phyloP scores from a whole-genome alignment of 1,140 invertebrate genomes.

The Oryctes rhinoceros region DNA sequence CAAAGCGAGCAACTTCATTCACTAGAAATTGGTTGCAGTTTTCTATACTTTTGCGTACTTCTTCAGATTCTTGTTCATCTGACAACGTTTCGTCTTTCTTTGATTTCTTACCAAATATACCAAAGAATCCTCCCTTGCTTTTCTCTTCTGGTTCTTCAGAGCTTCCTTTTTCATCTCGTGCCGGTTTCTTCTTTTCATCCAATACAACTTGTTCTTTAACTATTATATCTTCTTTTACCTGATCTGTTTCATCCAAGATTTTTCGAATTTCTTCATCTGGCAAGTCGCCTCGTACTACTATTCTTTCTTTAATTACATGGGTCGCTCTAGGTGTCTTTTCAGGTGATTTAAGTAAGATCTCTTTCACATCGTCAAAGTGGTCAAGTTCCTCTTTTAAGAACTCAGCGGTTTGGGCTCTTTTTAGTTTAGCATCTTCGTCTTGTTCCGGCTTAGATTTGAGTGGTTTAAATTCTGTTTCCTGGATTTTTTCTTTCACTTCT shows the following conservation, averaged over 20 bases:
- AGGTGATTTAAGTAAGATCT: background rate
- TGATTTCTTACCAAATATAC: slow-evolving; percentile 45
- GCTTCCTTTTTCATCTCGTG: slow-evolving; percentile 34
- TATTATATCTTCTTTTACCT: slow-evolving; percentile 26
- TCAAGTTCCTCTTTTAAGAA: slow-evolving; percentile 50
- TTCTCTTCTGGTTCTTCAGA: slow-evolving; percentile 35
- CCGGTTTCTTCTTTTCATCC: too few relatives aligned
- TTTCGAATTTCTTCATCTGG: slow-evolving; percentile 6
- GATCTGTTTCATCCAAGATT: background rate
- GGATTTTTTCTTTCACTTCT: background rate
- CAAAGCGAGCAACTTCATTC: background rate
- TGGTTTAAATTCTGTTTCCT: background rate
- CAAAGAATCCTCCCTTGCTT: slow-evolving; percentile 39
- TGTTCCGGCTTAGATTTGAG: background rate
- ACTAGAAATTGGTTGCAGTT: background rate
- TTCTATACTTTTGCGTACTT: slow-evolving; percentile 44
- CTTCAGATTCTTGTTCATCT: slow-evolving; percentile 12
- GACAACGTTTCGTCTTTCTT: slow-evolving; percentile 26
- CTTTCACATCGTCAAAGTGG: slow-evolving; percentile 44
- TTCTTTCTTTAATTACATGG: background rate
- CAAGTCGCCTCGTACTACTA: background rate
- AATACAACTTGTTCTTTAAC: slow-evolving; percentile 9
- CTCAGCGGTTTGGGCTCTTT: slow-evolving; percentile 37
- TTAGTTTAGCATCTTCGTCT: background rate
- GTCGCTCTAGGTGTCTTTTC: background rate